Base-by-base conservation (phyloP, 2,113 vertebrate genomes). In the Myanophis thanlyinensis region DNA sequence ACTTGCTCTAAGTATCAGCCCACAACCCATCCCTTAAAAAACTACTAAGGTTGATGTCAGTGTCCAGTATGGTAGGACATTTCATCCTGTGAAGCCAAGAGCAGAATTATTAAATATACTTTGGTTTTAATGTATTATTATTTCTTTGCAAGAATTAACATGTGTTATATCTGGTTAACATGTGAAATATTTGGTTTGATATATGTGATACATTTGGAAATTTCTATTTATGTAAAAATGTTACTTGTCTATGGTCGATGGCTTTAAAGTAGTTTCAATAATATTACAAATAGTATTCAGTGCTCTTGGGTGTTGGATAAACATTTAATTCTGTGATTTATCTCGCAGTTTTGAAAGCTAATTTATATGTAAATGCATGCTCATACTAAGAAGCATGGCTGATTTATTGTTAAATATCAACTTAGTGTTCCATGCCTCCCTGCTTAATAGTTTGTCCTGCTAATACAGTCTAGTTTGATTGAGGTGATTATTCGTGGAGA, bases 81-180 rank as follows among this genome's bases (percentile, higher is more conserved):
- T 15, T 40, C 13, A 1, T 40, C 35, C 5, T 80, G 67, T 20
- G 5, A 80, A 12, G 44, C 95, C 2, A 94, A 87, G 93, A 54
- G 30, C 93, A 96, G 25, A 2, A 1, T 91, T 40, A 93, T n/a
- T 52, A 47, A 92, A 48, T 94, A 87, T 22, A n/a, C n/a, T 30
- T 91, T 48, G 91, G 25, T 67, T 95, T 93, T 92, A 67, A 94
- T 92, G 40, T 92, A 12, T 2, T 94, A 12, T 2, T 94, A n/a
- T 93, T 85, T 93, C 93, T 94, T 52, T 94, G 80, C 94, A 54
- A 67, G 49, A 94, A 35, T 46, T 46, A 80, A 49, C 91, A 15
- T 27, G 35, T 15, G 6, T 53, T 88, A 1, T 67, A 88, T 59
- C 49, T 94, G 22, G n/a, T n/a, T n/a, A n/a, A n/a, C n/a, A n/a